Conservation (phyloP, 1,140 invertebrate genomes). For the Drosophila parvula region DNA sequence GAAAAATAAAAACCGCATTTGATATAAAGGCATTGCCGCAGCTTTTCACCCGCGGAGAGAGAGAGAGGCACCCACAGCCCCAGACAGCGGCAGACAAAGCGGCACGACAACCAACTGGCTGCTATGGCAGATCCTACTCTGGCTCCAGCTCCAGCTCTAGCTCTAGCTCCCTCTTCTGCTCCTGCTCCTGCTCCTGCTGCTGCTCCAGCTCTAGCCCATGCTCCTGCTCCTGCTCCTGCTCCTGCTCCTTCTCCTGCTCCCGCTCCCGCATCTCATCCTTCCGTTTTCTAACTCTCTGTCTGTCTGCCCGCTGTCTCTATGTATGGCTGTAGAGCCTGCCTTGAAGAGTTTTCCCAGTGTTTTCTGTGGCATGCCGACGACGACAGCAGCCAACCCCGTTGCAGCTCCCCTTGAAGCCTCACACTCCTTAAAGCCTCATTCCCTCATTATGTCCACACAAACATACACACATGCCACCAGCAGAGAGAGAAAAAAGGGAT, state of each 20-base stretch:
- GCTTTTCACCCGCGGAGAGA: slow-evolving; percentile 34
- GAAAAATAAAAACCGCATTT: slow-evolving; percentile 79
- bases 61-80: slow-evolving; percentile 29
- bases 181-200: slow-evolving; percentile 13
- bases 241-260: too few relatives aligned
- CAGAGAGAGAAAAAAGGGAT: not conserved
- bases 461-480: slow-evolving; percentile 11
- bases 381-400: slow-evolving; percentile 43
- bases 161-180: slow-evolving; percentile 2
- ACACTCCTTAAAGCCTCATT: slow-evolving; percentile 9
- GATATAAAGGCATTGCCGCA: slow-evolving; percentile 73
- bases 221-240: not conserved
- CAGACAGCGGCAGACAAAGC: slow-evolving; percentile 60
- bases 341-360: slow-evolving; percentile 72
- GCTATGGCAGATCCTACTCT: slow-evolving; percentile 20
- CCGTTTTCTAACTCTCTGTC: slow-evolving; percentile 54
- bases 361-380: slow-evolving; percentile 64
- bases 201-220: too few relatives aligned
- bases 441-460: slow-evolving; percentile 6
- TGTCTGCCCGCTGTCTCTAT: slow-evolving; percentile 50
- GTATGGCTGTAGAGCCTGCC: slow-evolving; percentile 49
- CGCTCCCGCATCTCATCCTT: slow-evolving; percentile 13
- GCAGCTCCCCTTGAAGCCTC: not conserved
- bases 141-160: slow-evolving; percentile 15
- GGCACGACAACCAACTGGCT: slow-evolving; percentile 60